These are phyloP conservation scores for Pagrus major DNA, from an alignment of 2,113 vertebrate species.

Conservation along the genomic window DNA sequence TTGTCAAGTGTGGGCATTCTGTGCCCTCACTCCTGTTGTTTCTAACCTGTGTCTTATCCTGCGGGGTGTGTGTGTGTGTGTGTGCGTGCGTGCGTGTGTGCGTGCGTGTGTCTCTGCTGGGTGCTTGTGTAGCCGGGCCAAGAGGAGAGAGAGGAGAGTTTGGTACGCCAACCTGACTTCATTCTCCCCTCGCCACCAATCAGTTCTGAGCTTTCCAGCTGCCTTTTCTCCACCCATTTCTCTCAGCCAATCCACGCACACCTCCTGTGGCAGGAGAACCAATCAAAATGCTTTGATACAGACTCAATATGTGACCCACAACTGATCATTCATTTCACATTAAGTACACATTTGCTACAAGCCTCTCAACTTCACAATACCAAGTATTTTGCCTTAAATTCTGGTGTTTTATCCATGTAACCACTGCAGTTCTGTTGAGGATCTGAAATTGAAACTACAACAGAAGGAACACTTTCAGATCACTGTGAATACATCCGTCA, in stretches of 20 bases:
- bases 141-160: conserved; percentile 88
- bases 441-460: neutral
- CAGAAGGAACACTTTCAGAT: neutral
- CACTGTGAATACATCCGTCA: too few species aligned
- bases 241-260: conserved; percentile 19
- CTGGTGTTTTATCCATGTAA: neutral
- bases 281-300: conserved; percentile 45
- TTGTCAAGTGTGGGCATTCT: conserved; percentile 41
- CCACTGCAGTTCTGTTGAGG: neutral
- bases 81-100: conserved; percentile 35
- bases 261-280: conserved; percentile 18
- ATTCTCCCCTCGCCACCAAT: conserved; percentile 54
- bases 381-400: neutral
- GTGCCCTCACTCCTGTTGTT: conserved; percentile 51
- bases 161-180: conserved; percentile 86
- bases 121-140: conserved; percentile 88
- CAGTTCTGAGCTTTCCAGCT: conserved; percentile 53
- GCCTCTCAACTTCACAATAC: neutral
- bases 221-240: conserved; percentile 28
- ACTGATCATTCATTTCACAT: conserved; percentile 49
- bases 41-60: conserved; percentile 75
- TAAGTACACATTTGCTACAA: neutral
- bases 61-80: conserved; percentile 39
- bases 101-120: conserved; percentile 52
- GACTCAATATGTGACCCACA: conserved; percentile 66